Conservation (phyloP, 92 coral and sea anemone species). For the Palythoa heliodiscus region DNA sequence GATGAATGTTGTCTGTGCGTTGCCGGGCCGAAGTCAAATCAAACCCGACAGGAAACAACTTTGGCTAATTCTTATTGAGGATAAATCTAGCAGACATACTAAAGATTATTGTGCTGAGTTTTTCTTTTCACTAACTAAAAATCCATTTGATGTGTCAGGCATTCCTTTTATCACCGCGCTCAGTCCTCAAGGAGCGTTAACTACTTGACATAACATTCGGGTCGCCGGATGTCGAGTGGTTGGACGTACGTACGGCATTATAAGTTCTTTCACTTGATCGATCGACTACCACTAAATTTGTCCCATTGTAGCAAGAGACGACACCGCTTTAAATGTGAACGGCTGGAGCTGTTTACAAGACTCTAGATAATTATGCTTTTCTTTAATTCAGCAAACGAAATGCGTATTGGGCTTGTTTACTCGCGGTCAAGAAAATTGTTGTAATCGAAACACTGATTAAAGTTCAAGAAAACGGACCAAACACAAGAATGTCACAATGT, state of each 20-base stretch:
- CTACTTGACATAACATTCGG: conserved; percentile 23
- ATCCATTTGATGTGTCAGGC: conserved; percentile 8
- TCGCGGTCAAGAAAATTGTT: background rate
- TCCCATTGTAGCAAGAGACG: background rate
- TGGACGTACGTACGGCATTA: background rate
- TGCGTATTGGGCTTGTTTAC: conserved; percentile 12
- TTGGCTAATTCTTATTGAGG: conserved; percentile 38
- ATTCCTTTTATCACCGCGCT: conserved; percentile 40
- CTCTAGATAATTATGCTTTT: background rate
- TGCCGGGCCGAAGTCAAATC: conserved; percentile 33
- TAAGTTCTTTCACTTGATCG: conserved; percentile 14
- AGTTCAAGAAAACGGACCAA: conserved; percentile 12
- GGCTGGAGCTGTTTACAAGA: background rate
- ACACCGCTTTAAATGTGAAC: background rate
- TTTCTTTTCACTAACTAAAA: conserved; percentile 47
- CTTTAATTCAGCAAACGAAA: background rate
- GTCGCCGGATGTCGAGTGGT: conserved; percentile 28
- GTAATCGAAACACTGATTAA: background rate
- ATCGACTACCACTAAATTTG: background rate
- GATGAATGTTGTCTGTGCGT: conserved; percentile 40
- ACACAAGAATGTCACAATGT: conserved; percentile 8
- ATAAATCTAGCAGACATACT: conserved; percentile 31
- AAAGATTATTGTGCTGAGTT: conserved; percentile 44
- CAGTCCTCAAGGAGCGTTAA: background rate
- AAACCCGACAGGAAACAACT: conserved; percentile 62